phyloP scores from a whole-genome alignment of 2,797 vertebrate species.

The Mormyrops boulengeri region DNA sequence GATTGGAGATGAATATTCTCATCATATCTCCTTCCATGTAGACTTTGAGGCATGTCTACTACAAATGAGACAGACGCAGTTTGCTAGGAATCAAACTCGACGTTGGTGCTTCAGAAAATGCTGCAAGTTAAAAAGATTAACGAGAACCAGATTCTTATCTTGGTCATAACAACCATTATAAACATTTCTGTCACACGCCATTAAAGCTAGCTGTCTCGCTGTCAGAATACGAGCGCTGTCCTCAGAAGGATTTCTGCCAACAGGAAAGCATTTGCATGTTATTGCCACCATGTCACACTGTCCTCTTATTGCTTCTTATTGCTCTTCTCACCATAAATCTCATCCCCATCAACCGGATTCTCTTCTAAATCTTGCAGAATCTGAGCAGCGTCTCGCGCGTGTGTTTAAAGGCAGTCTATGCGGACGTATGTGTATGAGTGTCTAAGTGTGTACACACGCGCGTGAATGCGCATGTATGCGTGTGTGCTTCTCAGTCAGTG shows the following conservation, averaged over 20 bases:
- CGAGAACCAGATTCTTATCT: background rate
- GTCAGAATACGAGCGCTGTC: background rate
- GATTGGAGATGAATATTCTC: background rate
- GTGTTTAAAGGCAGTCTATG: background rate
- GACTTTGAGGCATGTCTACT: background rate
- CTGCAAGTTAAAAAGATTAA: background rate
- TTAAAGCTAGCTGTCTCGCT: background rate
- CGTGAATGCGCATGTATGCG: background rate
- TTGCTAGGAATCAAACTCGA: background rate
- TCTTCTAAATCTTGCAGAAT: background rate
- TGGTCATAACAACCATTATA: background rate
- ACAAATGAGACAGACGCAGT: conserved; percentile 1
- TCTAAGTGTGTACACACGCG: background rate
- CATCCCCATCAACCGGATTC: background rate
- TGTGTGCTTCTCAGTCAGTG: background rate
- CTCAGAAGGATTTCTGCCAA: background rate
- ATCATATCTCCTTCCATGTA: background rate
- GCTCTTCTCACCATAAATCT: background rate
- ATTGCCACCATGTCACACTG: background rate
- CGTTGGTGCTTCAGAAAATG: background rate
- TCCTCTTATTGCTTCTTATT: background rate
- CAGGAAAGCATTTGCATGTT: background rate
- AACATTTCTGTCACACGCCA: background rate
- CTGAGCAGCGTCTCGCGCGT: background rate
- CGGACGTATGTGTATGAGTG: background rate